A percentile compares a stretch with the other conserved stretches of the same genome.
These are phyloP conservation scores for Sicus ferrugineus DNA, from an alignment of 2,888 invertebrate species.

Conservation along the genomic window DNA sequence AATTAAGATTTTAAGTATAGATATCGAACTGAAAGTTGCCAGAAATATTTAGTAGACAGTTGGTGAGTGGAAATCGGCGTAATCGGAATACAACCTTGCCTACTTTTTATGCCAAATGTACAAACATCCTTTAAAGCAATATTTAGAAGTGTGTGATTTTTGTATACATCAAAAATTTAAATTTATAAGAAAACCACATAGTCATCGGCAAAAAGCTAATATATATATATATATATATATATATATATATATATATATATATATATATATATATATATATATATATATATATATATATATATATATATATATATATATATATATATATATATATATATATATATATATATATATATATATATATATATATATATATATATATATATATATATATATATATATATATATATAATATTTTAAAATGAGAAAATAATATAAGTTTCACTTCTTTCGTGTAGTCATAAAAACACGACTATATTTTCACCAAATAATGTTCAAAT, in stretches of 20 bases:
- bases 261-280: not conserved
- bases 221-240: not conserved
- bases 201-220: not conserved
- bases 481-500: no score
- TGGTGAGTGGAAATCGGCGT: no score
- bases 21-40: not conserved
- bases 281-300: not conserved
- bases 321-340: not conserved
- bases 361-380: not conserved
- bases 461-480: no score
- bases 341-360: not conserved
- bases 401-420: not conserved
- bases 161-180: not conserved
- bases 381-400: not conserved
- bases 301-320: not conserved
- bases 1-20: not conserved
- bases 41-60: not conserved
- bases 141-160: not conserved
- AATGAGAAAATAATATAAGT: no score
- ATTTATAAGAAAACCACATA: not conserved
- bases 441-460: no score
- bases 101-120: no score
- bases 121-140: not conserved
- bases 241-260: not conserved
- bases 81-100: no score